Evolutionary conservation across 2,888 invertebrate genomes (phyloP).

Genomic region (Tiliacea aurago): DNA sequence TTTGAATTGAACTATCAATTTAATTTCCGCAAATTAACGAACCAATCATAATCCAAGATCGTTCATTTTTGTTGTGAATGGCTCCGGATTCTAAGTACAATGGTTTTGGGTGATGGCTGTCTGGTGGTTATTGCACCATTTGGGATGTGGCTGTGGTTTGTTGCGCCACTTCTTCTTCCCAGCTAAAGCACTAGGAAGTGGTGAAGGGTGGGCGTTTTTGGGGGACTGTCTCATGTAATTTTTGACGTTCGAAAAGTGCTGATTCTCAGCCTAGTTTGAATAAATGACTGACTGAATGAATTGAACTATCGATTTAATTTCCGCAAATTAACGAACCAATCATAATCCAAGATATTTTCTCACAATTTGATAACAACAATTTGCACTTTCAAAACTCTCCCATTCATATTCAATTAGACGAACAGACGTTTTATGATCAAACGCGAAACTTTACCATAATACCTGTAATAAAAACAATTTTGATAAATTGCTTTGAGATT

Average conservation of each 20-base stretch:
- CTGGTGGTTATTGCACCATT: not conserved
- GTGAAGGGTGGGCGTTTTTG: too few species aligned
- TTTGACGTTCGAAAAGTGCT: too few species aligned
- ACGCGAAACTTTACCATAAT: conserved; percentile 46
- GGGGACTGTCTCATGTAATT: too few species aligned
- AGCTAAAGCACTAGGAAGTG: too few species aligned
- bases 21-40: conserved; percentile 32
- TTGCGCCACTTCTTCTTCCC: too few species aligned
- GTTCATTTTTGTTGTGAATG: not conserved
- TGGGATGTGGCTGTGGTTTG: too few species aligned
- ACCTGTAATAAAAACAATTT: conserved; percentile 51
- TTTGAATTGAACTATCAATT: conserved; percentile 15
- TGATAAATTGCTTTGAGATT: conserved; percentile 37
- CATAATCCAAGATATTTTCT: conserved; percentile 21
- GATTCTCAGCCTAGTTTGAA: too few species aligned
- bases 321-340: conserved; percentile 25
- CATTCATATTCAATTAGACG: conserved; percentile 50
- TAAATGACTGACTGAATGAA: too few species aligned
- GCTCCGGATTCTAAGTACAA: not conserved
- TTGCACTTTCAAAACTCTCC: conserved; percentile 52
- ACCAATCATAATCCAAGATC: conserved; percentile 10
- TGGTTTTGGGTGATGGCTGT: not conserved
- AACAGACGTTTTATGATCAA: conserved; percentile 41
- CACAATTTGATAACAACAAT: conserved; percentile 44
- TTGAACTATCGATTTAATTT: conserved; percentile 28